Evolutionary conservation across 1,140 invertebrate species (phyloP).

Genomic region (Habropoda laboriosa): DNA sequence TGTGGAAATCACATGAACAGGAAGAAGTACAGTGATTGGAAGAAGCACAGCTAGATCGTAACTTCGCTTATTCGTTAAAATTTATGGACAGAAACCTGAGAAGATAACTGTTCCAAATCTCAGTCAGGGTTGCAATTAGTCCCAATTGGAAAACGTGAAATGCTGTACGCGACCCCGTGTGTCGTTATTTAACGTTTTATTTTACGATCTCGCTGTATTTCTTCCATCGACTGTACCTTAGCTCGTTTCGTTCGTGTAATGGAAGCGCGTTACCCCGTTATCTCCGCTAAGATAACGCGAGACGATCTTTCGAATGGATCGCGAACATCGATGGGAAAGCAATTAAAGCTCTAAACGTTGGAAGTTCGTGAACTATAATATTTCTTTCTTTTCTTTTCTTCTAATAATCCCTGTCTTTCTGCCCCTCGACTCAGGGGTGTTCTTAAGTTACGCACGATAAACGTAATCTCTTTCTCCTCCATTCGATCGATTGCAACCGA

Average conservation of each 20-base stretch:
- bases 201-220: no score
- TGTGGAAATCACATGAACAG: conserved; percentile 31
- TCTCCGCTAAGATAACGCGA: conserved; percentile 45
- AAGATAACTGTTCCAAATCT: no score
- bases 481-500: conserved; percentile 1
- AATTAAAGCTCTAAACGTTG: conserved; percentile 33
- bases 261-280: conserved; percentile 24
- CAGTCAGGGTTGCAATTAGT: no score
- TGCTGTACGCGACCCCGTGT: no score
- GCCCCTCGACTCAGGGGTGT: not conserved
- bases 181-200: no score
- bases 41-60: no score
- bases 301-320: conserved; percentile 43
- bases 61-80: no score
- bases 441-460: conserved; percentile 39
- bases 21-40: conserved; percentile 6
- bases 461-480: not conserved
- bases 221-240: no score
- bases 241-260: conserved; percentile 8
- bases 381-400: not conserved
- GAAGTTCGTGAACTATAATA: conserved; percentile 45
- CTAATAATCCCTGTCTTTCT: conserved; percentile 29
- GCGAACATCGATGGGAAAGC: conserved; percentile 30
- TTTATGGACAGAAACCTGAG: no score
- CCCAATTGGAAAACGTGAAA: no score